These are phyloP conservation scores for Drosophila subpulchrella DNA, from an alignment of 1,140 invertebrate species.

Conservation along the genomic window DNA sequence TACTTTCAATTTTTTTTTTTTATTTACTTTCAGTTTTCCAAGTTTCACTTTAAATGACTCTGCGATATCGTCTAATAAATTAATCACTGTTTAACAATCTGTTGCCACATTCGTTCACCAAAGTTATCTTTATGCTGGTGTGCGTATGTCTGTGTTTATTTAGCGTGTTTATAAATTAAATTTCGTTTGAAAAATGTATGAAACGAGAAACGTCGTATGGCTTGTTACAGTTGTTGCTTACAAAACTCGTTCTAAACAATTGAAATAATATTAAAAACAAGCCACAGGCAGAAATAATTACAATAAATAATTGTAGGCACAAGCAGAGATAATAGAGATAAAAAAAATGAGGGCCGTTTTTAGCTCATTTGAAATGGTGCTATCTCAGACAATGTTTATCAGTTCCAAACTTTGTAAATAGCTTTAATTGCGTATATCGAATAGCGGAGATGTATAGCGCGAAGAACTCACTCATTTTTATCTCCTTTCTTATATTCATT, in stretches of 20 bases:
- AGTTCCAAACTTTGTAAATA: neutral
- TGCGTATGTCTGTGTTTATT: conserved; percentile 12
- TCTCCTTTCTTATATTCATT: conserved; percentile 14
- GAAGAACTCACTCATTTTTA: neutral
- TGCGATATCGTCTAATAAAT: conserved; percentile 14
- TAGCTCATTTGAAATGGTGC: neutral
- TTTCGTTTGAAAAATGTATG: conserved; percentile 20
- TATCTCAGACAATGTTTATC: neutral
- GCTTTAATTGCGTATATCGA: conserved; percentile 4
- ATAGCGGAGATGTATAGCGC: neutral
- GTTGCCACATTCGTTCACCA: conserved; percentile 15
- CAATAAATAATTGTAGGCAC: neutral
- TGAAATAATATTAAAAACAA: neutral
- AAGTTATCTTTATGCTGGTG: conserved; percentile 1
- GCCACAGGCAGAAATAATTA: neutral
- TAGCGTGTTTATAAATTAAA: conserved; percentile 17
- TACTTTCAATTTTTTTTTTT: no score
- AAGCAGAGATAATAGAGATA: conserved; percentile 8
- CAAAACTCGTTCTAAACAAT: conserved; percentile 3
- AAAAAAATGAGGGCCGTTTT: conserved; percentile 6
- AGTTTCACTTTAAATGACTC: conserved; percentile 6
- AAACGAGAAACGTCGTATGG: conserved; percentile 10
- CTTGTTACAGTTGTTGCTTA: neutral
- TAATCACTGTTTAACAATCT: conserved; percentile 27
- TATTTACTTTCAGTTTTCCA: neutral